A percentile compares a stretch with the other conserved stretches of the same genome.
phyloP scores from a whole-genome alignment of 2,888 invertebrate species.

The Lysandra bellargus region DNA sequence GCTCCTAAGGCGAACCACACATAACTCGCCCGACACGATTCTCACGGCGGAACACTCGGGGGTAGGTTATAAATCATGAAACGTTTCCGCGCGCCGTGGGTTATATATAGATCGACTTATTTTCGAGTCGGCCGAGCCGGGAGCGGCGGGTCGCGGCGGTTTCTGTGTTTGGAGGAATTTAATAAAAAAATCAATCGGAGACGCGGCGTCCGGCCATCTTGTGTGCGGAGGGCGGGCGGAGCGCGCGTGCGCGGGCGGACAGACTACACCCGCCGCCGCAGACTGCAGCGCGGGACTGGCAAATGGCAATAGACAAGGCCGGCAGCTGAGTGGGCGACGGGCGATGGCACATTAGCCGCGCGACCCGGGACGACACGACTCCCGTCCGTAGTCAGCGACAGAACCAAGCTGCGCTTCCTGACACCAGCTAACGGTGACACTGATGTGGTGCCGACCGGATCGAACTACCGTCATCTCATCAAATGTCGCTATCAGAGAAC shows the following conservation, averaged over 20 bases:
- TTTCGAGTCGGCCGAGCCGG: slow-evolving; percentile 36
- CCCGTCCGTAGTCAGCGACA: background rate
- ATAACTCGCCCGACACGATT: slow-evolving; percentile 29
- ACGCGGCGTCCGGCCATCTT: slow-evolving; percentile 70
- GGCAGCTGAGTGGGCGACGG: background rate
- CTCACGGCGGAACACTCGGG: slow-evolving; percentile 20
- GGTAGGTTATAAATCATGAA: slow-evolving; percentile 32
- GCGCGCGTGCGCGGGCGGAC: slow-evolving; percentile 62
- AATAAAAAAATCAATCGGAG: slow-evolving; percentile 71
- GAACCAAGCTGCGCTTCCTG: background rate
- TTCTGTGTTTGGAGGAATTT: slow-evolving; percentile 51
- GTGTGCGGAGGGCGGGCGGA: slow-evolving; percentile 55
- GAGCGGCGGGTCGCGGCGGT: slow-evolving; percentile 44
- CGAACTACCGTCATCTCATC: background rate
- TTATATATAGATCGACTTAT: slow-evolving; percentile 34
- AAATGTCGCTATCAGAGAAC: background rate
- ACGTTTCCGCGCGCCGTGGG: slow-evolving; percentile 21
- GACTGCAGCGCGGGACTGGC: slow-evolving; percentile 29
- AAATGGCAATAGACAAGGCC: background rate
- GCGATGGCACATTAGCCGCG: background rate
- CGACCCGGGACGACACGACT: background rate
- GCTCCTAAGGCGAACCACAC: slow-evolving; percentile 17
- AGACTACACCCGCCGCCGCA: slow-evolving; percentile 38
- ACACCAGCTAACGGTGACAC: background rate
- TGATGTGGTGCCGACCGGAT: background rate